Evolutionary conservation across 2,797 vertebrate genomes (phyloP).

Genomic region (Hoplostethus mediterraneus): DNA sequence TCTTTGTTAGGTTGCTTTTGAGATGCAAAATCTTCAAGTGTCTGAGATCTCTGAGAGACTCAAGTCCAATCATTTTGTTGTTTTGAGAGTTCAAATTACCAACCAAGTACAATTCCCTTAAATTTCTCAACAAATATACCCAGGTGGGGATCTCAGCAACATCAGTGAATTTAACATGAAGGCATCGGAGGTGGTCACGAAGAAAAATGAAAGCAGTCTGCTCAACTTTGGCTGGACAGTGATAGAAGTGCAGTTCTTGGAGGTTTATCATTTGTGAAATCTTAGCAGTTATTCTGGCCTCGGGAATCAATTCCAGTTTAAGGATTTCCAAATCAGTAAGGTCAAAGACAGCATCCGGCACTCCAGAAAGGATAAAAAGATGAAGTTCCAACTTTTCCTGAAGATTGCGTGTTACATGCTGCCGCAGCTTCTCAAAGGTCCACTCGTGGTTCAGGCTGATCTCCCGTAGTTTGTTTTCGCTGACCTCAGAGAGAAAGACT

Average conservation of each 20-base stretch:
- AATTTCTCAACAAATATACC: slow-evolving; percentile 96
- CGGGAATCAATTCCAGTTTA: slow-evolving; percentile 96
- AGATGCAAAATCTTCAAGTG: slow-evolving; percentile 95
- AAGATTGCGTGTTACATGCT: slow-evolving; percentile 92
- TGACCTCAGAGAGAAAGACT: slow-evolving; percentile 97
- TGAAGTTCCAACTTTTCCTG: slow-evolving; percentile 97
- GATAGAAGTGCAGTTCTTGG: slow-evolving; percentile 96
- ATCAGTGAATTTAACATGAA: slow-evolving; percentile 99
- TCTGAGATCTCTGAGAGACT: slow-evolving; percentile 95
- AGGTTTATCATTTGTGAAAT: slow-evolving; percentile 98
- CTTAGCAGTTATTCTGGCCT: slow-evolving; percentile 96
- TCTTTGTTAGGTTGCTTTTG: slow-evolving; percentile 98
- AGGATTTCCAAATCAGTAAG: slow-evolving; percentile 95
- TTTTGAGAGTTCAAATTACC: slow-evolving; percentile 99
- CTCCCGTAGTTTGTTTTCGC: slow-evolving; percentile 97
- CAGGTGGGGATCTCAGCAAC: slow-evolving; percentile 98
- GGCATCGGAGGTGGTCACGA: slow-evolving; percentile 96
- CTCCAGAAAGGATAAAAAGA: slow-evolving; percentile 96
- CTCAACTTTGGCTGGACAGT: slow-evolving; percentile 98
- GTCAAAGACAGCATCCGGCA: slow-evolving; percentile 96
- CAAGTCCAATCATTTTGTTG: slow-evolving; percentile 98
- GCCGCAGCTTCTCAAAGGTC: slow-evolving; percentile 96
- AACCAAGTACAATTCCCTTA: slow-evolving; percentile 94
- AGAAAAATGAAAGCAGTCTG: slow-evolving; percentile 98
- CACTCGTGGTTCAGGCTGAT: slow-evolving; percentile 98